A percentile compares a stretch with the other conserved stretches of the same genome.
phyloP scores from a whole-genome alignment of 2,113 vertebrate genomes.

The Platysternon megacephalum region DNA sequence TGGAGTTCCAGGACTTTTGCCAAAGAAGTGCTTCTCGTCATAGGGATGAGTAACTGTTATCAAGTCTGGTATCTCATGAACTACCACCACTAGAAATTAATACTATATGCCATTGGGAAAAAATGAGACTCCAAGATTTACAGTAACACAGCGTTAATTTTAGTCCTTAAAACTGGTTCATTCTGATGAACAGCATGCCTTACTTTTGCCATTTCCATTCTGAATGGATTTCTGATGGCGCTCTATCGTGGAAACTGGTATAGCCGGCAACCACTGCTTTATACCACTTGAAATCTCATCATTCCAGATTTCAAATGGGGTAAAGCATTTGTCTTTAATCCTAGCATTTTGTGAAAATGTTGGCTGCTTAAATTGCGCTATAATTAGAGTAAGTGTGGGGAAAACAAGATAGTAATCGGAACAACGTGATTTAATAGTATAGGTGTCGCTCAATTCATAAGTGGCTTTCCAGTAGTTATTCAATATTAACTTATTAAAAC shows the following conservation, averaged over 20 bases:
- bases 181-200: fast-evolving
- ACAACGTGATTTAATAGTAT: background rate
- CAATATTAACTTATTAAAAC: background rate
- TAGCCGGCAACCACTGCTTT: background rate
- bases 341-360: background rate
- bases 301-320: background rate
- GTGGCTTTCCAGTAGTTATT: background rate
- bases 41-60: constrained; percentile 23
- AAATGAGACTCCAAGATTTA: constrained; percentile 1
- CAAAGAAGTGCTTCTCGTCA: constrained; percentile 47
- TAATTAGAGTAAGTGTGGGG: background rate
- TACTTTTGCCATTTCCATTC: background rate
- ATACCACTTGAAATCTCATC: background rate
- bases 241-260: background rate
- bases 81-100: background rate
- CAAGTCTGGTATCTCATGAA: constrained; percentile 50
- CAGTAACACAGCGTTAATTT: background rate
- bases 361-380: background rate
- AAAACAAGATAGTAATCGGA: background rate
- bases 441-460: background rate
- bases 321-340: background rate
- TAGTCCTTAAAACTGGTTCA: background rate
- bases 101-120: background rate
- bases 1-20: constrained; percentile 19
- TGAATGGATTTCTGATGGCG: background rate